phyloP scores from a whole-genome alignment of 1,140 invertebrate species.

The Pseudomyrmex sp. region DNA sequence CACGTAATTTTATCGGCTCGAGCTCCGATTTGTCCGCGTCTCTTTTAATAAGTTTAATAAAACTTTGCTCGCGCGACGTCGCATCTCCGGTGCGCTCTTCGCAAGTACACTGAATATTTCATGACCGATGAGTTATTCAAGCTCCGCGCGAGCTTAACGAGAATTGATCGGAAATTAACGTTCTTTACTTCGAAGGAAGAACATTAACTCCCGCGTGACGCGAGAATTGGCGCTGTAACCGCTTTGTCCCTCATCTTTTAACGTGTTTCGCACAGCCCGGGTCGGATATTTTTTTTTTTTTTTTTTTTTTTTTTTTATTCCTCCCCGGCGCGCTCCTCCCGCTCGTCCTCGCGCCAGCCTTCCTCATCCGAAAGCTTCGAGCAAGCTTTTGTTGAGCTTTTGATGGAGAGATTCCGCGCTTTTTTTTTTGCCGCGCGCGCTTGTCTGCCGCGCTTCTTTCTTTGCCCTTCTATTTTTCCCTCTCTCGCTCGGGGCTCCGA shows the following conservation, averaged over 20 bases:
- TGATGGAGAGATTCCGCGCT: slow-evolving; percentile 75
- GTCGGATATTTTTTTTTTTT: slow-evolving; percentile 27
- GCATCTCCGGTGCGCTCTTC: background rate
- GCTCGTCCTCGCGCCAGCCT: slow-evolving; percentile 30
- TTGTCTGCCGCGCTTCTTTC: slow-evolving; percentile 67
- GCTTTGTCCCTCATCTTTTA: slow-evolving; percentile 44
- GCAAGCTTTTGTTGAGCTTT: slow-evolving; percentile 74
- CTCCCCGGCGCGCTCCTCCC: slow-evolving; percentile 56
- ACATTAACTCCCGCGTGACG: slow-evolving; percentile 20
- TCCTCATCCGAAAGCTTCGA: slow-evolving; percentile 62
- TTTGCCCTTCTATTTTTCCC: slow-evolving; percentile 29
- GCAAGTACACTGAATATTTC: background rate
- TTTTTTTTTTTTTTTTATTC: slow-evolving; percentile 60
- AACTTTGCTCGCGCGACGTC: background rate
- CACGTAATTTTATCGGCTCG: background rate
- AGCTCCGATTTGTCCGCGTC: background rate
- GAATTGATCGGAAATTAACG: background rate
- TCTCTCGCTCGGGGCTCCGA: slow-evolving; percentile 46
- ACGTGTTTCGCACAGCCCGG: background rate
- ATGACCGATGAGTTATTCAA: background rate
- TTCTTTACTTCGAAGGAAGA: background rate
- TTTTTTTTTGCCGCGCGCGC: slow-evolving; percentile 60
- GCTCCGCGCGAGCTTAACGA: slow-evolving; percentile 29
- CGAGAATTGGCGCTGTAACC: slow-evolving; percentile 28
- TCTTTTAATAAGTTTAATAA: slow-evolving; percentile 1